Evolutionary conservation across 2,888 invertebrate species (phyloP), one percentile per base, ranked within the genome.

Genomic region (Patella pellucida): DNA sequence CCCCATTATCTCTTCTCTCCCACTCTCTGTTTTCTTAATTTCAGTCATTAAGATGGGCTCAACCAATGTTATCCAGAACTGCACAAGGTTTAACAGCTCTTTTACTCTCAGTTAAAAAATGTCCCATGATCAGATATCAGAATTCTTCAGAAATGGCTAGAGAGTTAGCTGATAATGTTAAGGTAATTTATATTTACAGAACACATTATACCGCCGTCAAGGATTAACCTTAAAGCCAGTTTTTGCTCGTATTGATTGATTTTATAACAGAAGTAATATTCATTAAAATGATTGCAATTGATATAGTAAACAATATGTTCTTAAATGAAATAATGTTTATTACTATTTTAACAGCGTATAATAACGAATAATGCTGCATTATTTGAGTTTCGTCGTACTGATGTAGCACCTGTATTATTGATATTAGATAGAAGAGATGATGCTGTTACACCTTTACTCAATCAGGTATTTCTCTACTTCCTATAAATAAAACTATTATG

Each of bases 361-460:
- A 93, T 97, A 83, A 94, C 94, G 54, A 95, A 97, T 88, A 98
- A 98, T 92, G 95, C 96, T 0, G 94, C 94, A 14, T 92, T 98
- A 14, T 96, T 98, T 89, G 95, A 97, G 85, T 96, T 96, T 90
- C 94, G 95, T n/a, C 94, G 95, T 76, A 88, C 90, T 50, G 91
- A 91, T 77, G 94, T 95, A 0, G 93, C 94, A 62, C 96, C 97
- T 0, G 92, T 97, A 80, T 91, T 99, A 76, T 91, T 99, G 52
- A 95, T 99, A 79, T 89, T 99, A 56, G 99, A 99, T 91, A 93
- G 99, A 82, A 93, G 96, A 84, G 96, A 96, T 89, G 99, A 99
- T 92, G 96, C 98, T 0, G 95, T 99, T 11, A 98, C 99, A 0
- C 99, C 99, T 0, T 92, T 99, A 75, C 92, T 99, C 52, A 97